Evolutionary conservation across 1,140 invertebrate species (phyloP), one percentile per base, ranked within the genome.

Genomic region (Carcinoscorpius rotundicauda): DNA sequence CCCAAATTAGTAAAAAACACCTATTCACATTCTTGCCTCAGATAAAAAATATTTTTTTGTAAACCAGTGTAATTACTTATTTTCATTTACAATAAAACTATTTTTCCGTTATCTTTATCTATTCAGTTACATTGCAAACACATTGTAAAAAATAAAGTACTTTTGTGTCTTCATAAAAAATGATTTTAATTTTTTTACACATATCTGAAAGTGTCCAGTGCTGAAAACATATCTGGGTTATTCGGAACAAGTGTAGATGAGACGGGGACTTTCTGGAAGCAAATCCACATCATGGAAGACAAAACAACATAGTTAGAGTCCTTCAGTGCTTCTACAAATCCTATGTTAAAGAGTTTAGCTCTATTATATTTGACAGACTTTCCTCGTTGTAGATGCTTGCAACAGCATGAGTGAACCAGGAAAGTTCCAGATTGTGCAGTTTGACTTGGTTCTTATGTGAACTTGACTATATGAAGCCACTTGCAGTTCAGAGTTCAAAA

Each of bases 271-370:
- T 71, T 82, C 79, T 9, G 82, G 82, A 9, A 83, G 70, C 62
- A 83, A 73, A 72, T 82, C 81, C 5, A 83, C 79, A 70, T n/a
- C n/a, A n/a, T n/a, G n/a, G 68, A 83, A 82, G 11, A 83, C 76
- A 58, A 81, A 79, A 68, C 81, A 82, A 52, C 80, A 72, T 68
- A 71, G 59, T 76, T 65, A 10, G 74, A 69, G 5, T 73, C 63
- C 64, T 73, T 68, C 66, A 81, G n/a, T n/a, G n/a, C n/a, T n/a
- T n/a, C n/a, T n/a, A n/a, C n/a, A n/a, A n/a, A n/a, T n/a, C n/a
- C n/a, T n/a, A n/a, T n/a, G n/a, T n/a, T n/a, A n/a, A n/a, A 73
- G 49, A 81, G 66, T 69, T 76, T 72, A 4, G 72, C 80, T 64
- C 72, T 8, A 29, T 29, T 29, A 29, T 74, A 72, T 8, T 59